Evolutionary conservation across 1,140 invertebrate species (phyloP), one percentile per base, ranked within the genome.

Genomic region (Megalopta genalis): DNA sequence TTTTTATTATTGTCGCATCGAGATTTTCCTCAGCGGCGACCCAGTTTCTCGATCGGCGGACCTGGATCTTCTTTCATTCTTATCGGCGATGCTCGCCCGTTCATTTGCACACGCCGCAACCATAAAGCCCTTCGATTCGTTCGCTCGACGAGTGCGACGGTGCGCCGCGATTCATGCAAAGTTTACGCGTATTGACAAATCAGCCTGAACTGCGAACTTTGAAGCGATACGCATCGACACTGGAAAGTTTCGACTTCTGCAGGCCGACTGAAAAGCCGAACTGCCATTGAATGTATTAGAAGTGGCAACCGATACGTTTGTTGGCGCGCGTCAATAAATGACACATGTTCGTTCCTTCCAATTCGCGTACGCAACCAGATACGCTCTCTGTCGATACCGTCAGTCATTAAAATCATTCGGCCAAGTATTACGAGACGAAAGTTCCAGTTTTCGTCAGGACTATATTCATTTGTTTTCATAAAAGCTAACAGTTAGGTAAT

Each of bases 281-380:
- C 18, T 39, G 12, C 59, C 66, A 76, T 76, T 59, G 59, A 52
- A n/a, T 62, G 25, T 57, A 68, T 81, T 42, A 68, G 72, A 75
- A 70, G 59, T 32, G 63, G 23, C 66, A 59, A 66, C 37, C 32
- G 25, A 32, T 65, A 59, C 63, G 37, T 42, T 75, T 21, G 63
- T 75, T 18, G 49, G 32, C 32, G n/a, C 65, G 39, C 37, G 66
- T 66, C 63, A 59, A 66, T 66, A 75, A 66, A 59, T 46, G 57
- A 37, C 73, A 75, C 63, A 32, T 59, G 63, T 66, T 66, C 59
- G n/a, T 75, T 75, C 49, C 49, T 63, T 75, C 18, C 16, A 75
- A 75, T 57, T 75, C 49, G 1, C 63, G 37, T 59, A 10, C 42
- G 10, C 42, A 14, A 46, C 14, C 32, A 32, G 32, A 14, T 14